A percentile compares a stretch with the other conserved stretches of the same genome.
phyloP scores from a whole-genome alignment of 2,113 vertebrate genomes.

The Mesoclemmys tuberculata region DNA sequence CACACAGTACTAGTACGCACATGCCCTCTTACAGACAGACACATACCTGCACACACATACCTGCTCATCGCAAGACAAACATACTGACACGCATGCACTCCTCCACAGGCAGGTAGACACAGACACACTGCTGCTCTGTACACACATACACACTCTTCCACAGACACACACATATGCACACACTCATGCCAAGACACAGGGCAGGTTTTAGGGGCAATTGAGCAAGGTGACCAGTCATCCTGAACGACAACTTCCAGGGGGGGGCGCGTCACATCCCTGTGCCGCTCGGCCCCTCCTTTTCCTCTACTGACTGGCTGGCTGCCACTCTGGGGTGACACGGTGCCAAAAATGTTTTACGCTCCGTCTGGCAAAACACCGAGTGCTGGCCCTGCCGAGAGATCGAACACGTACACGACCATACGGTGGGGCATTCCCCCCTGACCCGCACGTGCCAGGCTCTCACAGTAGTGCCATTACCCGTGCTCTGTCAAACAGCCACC shows the following conservation, averaged over 20 bases:
- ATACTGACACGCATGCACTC: background rate
- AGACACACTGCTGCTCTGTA: background rate
- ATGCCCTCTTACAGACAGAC: background rate
- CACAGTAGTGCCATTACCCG: background rate
- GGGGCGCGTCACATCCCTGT: background rate
- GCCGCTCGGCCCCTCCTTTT: background rate
- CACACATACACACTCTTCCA: background rate
- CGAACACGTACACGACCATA: background rate
- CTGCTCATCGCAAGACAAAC: background rate
- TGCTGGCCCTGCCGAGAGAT: background rate
- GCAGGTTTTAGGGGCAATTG: background rate
- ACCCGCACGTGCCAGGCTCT: background rate
- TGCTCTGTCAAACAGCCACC: background rate
- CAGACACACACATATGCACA: background rate
- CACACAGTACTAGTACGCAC: background rate
- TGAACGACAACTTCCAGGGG: background rate
- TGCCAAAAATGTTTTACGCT: background rate
- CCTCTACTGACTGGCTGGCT: background rate
- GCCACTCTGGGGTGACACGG: background rate
- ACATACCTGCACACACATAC: fast-evolving
- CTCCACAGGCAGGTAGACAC: background rate
- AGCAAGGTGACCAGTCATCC: background rate
- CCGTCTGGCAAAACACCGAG: background rate
- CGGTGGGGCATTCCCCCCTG: background rate
- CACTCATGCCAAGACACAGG: background rate